Conservation (phyloP, 2,113 vertebrate genomes). For the Scomber scombrus region DNA sequence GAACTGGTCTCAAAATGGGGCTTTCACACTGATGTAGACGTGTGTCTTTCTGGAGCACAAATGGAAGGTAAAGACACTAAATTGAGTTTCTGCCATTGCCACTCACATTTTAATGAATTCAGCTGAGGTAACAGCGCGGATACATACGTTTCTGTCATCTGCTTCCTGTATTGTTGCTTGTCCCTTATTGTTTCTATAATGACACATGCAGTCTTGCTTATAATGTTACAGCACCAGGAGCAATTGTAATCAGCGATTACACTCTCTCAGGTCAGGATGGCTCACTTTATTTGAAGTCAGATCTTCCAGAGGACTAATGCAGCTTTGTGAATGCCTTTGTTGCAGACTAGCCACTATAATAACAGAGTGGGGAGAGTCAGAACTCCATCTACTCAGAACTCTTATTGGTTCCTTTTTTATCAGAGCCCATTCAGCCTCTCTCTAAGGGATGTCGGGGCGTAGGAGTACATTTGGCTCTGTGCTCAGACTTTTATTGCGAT, state of each 20-base stretch:
- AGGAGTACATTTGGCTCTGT: conserved; percentile 73
- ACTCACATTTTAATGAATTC: conserved; percentile 64
- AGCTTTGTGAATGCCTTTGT: conserved; percentile 71
- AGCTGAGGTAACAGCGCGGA: conserved; percentile 37
- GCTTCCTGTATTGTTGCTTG: conserved; percentile 32
- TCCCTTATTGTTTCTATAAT: conserved; percentile 59
- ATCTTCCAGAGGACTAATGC: conserved; percentile 71
- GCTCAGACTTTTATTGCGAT: conserved; percentile 74
- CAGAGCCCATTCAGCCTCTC: conserved; percentile 71
- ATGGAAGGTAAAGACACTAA: conserved; percentile 45
- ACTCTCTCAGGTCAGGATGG: conserved; percentile 58
- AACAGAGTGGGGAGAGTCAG: conserved; percentile 64
- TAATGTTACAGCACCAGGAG: conserved; percentile 44
- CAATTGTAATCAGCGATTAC: conserved; percentile 74
- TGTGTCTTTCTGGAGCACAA: conserved; percentile 35
- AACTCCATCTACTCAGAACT: conserved; percentile 67
- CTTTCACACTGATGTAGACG: conserved; percentile 11
- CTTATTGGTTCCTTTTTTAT: conserved; percentile 73
- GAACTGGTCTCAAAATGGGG: conserved; percentile 46
- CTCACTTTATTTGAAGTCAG: conserved; percentile 72
- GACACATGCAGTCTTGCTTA: conserved; percentile 41
- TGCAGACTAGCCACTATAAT: conserved; percentile 66
- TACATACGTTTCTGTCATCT: conserved; percentile 32
- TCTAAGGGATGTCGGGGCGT: conserved; percentile 64
- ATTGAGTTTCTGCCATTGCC: conserved; percentile 49